Evolutionary conservation across 2,888 invertebrate genomes (phyloP).

Genomic region (Hyles lineata): DNA sequence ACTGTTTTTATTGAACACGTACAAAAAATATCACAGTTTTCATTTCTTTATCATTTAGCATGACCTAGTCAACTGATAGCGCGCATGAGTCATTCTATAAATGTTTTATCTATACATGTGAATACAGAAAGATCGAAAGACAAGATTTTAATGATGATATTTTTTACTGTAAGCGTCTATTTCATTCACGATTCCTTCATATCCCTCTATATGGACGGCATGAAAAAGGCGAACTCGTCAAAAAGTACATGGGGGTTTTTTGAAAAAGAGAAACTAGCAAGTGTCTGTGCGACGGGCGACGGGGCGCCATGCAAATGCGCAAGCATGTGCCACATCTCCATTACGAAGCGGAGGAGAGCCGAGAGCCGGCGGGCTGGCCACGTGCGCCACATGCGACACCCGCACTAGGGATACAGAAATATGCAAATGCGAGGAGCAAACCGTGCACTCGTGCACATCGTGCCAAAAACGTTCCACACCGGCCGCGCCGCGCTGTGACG

Average conservation of each 20-base stretch:
- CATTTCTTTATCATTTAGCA: slow-evolving; percentile 6
- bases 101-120: not conserved
- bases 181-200: not conserved
- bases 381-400: slow-evolving; percentile 60
- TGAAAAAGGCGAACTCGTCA: not conserved
- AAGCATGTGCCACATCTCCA: slow-evolving; percentile 59
- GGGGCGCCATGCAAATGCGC: slow-evolving; percentile 54
- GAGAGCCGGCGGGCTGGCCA: slow-evolving; percentile 48
- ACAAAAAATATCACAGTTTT: slow-evolving; percentile 1
- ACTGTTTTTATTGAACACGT: not conserved
- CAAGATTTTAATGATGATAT: not conserved
- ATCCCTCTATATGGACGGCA: not conserved
- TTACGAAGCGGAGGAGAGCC: slow-evolving; percentile 50
- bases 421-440: slow-evolving; percentile 64
- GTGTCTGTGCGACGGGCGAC: slow-evolving; percentile 25
- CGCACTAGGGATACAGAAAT: slow-evolving; percentile 58
- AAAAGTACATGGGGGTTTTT: not conserved
- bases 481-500: slow-evolving; percentile 55
- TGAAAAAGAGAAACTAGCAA: slow-evolving; percentile 30
- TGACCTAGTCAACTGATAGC: slow-evolving; percentile 2
- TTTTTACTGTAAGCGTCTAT: not conserved
- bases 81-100: not conserved
- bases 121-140: not conserved
- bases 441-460: slow-evolving; percentile 50
- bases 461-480: slow-evolving; percentile 64